Evolutionary conservation across 2,888 invertebrate genomes (phyloP), one percentile per base, ranked within the genome.

Genomic region (Dendrolimus pini): DNA sequence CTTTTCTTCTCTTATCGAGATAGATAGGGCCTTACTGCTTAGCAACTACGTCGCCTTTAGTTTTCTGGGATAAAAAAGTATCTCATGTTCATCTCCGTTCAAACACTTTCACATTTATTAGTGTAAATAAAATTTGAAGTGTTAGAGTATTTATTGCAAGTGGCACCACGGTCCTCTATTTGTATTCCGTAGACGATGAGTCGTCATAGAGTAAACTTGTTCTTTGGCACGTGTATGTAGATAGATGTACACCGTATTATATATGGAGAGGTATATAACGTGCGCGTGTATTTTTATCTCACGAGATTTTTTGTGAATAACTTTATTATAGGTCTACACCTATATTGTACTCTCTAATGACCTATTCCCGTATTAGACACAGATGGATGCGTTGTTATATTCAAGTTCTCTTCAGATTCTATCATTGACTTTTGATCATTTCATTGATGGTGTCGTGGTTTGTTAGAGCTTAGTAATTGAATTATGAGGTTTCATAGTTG

Each of bases 261-360:
- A 67, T 67, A 72, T 67, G 69, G 63, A 70, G 62, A 60, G 58
- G 60, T 60, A 65, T 60, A 65, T 64, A 68, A 72, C 72, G 73
- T 69, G 72, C 72, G 66, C 60, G 52, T 73, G 77, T 85, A 83
- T 82, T 80, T 80, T 71, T 78, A 74, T 62, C 68, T 47, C 61
- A 55, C 59, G 76, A 75, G 74, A 78, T 79, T 82, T 76, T 78
- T 78, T 80, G 67, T 72, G 66, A 67, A 73, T 72, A 70, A 75
- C 74, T 67, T 72, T 70, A 47, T 47, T 47, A 47, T 12, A 47
- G 12, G 47, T 8, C 47, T 12, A 47, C 14, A 14, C 47, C 47
- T 47, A 47, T 12, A 8, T 2, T 47, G 47, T 47, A 7, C 47
- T 47, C 47, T 12, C 9, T 47, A 47, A 10, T 47, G 47, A 10